Evolutionary conservation across 2,888 invertebrate species (phyloP).

Genomic region (Fissipunctia ypsillon): DNA sequence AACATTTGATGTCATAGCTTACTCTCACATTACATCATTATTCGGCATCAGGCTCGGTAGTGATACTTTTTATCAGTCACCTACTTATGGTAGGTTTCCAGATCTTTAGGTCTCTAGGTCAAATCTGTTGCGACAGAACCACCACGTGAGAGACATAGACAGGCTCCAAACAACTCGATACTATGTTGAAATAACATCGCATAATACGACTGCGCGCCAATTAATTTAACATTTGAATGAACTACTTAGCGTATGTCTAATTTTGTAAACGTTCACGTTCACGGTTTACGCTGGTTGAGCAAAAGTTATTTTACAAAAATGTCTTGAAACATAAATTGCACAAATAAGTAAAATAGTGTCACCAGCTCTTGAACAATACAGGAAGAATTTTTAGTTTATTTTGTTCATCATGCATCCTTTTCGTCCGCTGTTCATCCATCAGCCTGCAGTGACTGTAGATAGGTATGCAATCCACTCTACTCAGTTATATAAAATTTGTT

Average conservation of each 20-base stretch:
- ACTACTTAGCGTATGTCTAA: constrained; percentile 43
- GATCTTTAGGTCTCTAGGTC: constrained; percentile 72
- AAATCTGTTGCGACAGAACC: constrained; percentile 62
- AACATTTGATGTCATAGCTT: neutral
- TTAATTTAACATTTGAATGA: constrained; percentile 56
- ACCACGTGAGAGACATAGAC: constrained; percentile 68
- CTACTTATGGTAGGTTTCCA: constrained; percentile 62
- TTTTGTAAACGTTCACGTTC: constrained; percentile 42
- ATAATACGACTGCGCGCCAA: constrained; percentile 54
- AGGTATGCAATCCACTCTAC: constrained; percentile 38
- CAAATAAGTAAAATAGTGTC: constrained; percentile 27
- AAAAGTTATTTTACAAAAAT: constrained; percentile 39
- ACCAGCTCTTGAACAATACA: neutral
- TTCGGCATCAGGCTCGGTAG: constrained; percentile 42
- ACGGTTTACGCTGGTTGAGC: constrained; percentile 41
- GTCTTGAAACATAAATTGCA: constrained; percentile 33
- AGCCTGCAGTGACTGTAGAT: constrained; percentile 35
- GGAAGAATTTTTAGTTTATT: neutral
- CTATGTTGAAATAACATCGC: constrained; percentile 62
- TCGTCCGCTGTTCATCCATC: constrained; percentile 17
- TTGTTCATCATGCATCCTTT: constrained; percentile 5
- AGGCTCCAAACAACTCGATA: constrained; percentile 61
- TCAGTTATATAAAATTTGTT: constrained; percentile 65
- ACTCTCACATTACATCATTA: constrained; percentile 42
- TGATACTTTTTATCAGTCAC: constrained; percentile 51